A percentile compares a stretch with the other conserved stretches of the same genome.
Conservation (phyloP, 2,888 invertebrate genomes). For the Anaspis maculata region DNA sequence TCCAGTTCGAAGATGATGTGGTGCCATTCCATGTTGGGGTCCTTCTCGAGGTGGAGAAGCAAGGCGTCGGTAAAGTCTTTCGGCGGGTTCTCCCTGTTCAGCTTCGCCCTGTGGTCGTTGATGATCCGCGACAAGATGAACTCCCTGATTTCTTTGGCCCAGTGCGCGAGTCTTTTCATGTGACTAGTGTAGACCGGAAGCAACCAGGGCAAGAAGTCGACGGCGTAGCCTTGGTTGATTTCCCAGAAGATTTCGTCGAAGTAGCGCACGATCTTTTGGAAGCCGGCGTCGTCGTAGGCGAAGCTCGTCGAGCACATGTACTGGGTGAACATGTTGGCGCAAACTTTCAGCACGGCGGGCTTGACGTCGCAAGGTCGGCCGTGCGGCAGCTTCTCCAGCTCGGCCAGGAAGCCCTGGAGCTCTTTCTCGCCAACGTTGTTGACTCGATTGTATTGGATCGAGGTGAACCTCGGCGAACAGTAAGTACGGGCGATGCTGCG, state of each 20-base stretch:
- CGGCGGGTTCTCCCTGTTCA: slow-evolving; percentile 55
- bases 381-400: slow-evolving; percentile 44
- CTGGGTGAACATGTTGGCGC: slow-evolving; percentile 77
- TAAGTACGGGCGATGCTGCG: slow-evolving; percentile 71
- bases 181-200: slow-evolving; percentile 63
- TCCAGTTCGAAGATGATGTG: slow-evolving; percentile 76
- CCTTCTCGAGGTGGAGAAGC: slow-evolving; percentile 51
- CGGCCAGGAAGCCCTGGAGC: slow-evolving; percentile 51
- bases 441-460: slow-evolving; percentile 62
- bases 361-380: slow-evolving; percentile 53
- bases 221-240: slow-evolving; percentile 80
- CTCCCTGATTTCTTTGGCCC: slow-evolving; percentile 61
- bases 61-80: slow-evolving; percentile 75
- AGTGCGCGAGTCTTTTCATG: slow-evolving; percentile 56
- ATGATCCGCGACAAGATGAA: slow-evolving; percentile 69
- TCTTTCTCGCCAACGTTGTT: slow-evolving; percentile 64
- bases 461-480: slow-evolving; percentile 70
- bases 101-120: slow-evolving; percentile 43
- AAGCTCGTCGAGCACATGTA: slow-evolving; percentile 82
- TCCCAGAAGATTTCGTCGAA: slow-evolving; percentile 90
- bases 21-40: slow-evolving; percentile 61
- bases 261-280: slow-evolving; percentile 54
- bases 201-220: slow-evolving; percentile 80
- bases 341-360: slow-evolving; percentile 60
- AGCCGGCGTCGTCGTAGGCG: slow-evolving; percentile 59